Base-by-base conservation (phyloP, 64 coral and sea anemone genomes). In the Porites australiensis region DNA sequence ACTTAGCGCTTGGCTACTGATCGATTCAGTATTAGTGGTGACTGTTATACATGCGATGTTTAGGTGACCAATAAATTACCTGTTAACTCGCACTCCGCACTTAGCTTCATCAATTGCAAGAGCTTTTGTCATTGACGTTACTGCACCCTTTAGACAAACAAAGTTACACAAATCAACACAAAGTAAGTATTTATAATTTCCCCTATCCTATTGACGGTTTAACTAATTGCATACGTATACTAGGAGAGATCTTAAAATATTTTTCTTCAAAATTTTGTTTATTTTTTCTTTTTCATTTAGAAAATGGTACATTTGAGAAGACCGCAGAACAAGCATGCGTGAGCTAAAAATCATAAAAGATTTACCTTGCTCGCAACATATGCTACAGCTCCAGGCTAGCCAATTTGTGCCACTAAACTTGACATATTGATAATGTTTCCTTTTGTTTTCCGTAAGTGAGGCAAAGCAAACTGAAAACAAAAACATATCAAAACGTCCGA, bases 371-470 rank as follows among this genome's bases (percentile, higher is more conserved):
- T 90, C 57, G 96, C 75, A 19, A 95, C 93, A 74, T 98, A 98
- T 46, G 94, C 90, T 12, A 98, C 96, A 49, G 96, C 93, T 68
- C 93, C 74, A 46, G 70, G 13, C 14, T 98, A 93, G 12, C 96
- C 96, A 83, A 95, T 93, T 50, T 90, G 87, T 44, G 93, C 93
- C 6, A 93, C 90, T 89, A 98, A 77, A 81, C 96, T 98, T 0
- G 96, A 98, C 60, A 98, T 73, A 59, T 98, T 98, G 81, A 98
- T 98, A 16, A 98, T 93, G 50, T 95, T 98, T 14, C 96, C 96
- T 84, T 98, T 98, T n/a, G 74, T 95, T 83, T 95, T 89, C 18
- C 93, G 91, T 6, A 98, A 79, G 76, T 98, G 76, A 13, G 96
- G 96, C 13, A 98, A 19, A 18, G 96, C 79, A 87, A 82, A 79